Base-by-base conservation (phyloP, 2,888 invertebrate species). In the Xestobium rufovillosum region DNA sequence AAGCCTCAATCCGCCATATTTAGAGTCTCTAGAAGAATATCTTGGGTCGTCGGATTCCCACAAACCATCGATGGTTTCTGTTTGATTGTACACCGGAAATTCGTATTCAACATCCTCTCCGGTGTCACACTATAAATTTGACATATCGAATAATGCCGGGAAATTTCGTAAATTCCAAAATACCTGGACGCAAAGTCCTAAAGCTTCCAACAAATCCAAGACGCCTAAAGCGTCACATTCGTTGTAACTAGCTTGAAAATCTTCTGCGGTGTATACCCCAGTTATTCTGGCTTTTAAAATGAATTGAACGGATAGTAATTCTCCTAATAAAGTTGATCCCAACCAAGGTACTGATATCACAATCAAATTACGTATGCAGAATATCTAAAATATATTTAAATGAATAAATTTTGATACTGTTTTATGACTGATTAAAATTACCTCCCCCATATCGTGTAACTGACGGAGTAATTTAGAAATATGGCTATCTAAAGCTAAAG, bases 101-200 rank as follows among this genome's bases (percentile, higher is more conserved):
- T 85, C 84, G 57, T 78, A 84, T 52, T 83, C 81, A 9, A 78
- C 65, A 51, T 83, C 82, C 2, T 76, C 80, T 39, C 80, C 80
- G 17, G 76, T 73, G 50, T 81, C 80, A 59, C 78, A 80, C 70
- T 77, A 62, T 38, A 63, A 63, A 42, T 6, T 16, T n/a, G 25
- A 36, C 4, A 25, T 6, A 8, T 13, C 26, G 17, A 17, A 31
- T 15, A 13, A 12, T 34, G 28, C 14, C 9, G 6, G 27, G n/a
- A 16, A 10, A 12, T 31, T 16, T 3, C 10, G 2, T n/a, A 0
- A 11, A 14, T 25, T 26, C 10, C 26, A 11, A 48, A 48, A 41
- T 59, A 75, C 75, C 58, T 71, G 69, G 38, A 79, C 73, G 54
- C 82, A 83, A 31, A 84, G 61, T 55, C 80, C 77, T 38, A 84